phyloP scores from a whole-genome alignment of 2,113 vertebrate species.

The Grantiella picta region DNA sequence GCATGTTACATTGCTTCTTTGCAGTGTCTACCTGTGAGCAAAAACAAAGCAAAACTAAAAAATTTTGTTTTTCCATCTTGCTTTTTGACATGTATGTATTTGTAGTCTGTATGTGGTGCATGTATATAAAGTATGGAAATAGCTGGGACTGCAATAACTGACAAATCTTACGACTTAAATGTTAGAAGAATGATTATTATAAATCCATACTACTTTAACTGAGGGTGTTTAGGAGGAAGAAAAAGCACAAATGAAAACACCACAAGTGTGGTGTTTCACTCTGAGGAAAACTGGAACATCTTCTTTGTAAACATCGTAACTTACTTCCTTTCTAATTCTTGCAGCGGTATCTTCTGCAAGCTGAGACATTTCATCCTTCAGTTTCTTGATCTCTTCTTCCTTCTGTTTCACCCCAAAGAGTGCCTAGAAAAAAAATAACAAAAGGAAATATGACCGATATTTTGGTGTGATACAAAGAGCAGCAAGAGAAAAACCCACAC shows the following conservation, averaged over 20 bases:
- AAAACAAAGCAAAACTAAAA: background rate
- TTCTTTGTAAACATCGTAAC: background rate
- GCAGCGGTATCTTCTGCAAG: constrained; percentile 79
- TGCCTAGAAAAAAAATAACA: constrained; percentile 71
- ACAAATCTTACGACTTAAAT: background rate
- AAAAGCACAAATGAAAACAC: background rate
- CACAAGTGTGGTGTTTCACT: background rate
- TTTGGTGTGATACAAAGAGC: background rate
- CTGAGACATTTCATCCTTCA: constrained; percentile 81
- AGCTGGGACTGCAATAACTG: background rate
- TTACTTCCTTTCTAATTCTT: constrained; percentile 85
- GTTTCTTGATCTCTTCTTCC: constrained; percentile 82
- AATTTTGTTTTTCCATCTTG: background rate
- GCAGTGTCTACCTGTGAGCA: constrained; percentile 79
- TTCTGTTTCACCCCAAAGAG: constrained; percentile 88
- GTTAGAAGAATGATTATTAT: background rate
- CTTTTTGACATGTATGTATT: background rate
- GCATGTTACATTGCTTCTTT: constrained; percentile 82
- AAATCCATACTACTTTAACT: background rate
- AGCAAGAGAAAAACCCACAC: background rate
- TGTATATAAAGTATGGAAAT: background rate
- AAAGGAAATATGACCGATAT: background rate
- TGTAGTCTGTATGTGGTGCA: no score
- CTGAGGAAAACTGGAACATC: background rate
- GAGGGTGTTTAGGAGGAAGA: background rate